Conservation (phyloP, 2,797 vertebrate genomes). For the Leuciscus waleckii region DNA sequence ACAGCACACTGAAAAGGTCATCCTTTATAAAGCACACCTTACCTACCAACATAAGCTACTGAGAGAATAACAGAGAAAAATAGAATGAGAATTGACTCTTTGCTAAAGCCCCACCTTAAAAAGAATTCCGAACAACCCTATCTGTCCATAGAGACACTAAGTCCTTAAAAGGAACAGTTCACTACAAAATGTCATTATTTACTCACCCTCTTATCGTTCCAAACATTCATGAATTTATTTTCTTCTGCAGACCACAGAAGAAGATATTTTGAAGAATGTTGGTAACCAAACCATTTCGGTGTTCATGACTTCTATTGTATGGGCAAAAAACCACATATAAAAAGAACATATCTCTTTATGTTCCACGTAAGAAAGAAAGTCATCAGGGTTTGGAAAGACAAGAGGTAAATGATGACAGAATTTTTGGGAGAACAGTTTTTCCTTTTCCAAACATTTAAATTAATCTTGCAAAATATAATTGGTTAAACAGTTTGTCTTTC, state of each 20-base stretch:
- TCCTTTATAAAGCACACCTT: conserved; percentile 24
- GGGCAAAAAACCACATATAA: neutral
- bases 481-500: neutral
- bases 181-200: neutral
- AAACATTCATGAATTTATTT: neutral
- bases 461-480: neutral
- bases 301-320: neutral
- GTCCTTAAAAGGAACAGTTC: neutral
- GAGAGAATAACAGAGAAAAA: conserved; percentile 11
- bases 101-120: neutral
- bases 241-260: neutral
- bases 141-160: neutral
- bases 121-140: neutral
- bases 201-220: neutral
- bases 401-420: neutral
- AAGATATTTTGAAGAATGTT: neutral
- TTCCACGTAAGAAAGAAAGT: neutral
- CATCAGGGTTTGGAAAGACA: neutral
- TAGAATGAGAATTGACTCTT: neutral
- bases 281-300: neutral
- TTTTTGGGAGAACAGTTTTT: neutral
- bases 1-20: conserved; percentile 60
- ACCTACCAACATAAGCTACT: conserved; percentile 38
- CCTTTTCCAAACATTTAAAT: neutral
- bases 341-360: neutral